Conservation (phyloP, 2,113 vertebrate genomes). For the Canis aureus region DNA sequence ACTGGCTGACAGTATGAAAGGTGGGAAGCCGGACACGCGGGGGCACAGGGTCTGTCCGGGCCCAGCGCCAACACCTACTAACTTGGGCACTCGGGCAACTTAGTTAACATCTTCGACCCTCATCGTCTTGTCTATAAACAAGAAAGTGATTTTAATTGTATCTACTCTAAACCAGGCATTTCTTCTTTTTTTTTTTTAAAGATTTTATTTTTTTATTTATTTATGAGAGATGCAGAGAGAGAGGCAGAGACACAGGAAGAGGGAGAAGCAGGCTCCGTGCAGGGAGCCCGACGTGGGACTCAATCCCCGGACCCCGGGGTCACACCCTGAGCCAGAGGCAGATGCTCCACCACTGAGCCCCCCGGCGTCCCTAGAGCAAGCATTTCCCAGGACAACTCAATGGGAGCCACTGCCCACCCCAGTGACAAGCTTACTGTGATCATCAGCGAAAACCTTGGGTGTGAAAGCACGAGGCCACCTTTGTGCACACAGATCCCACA, state of each 20-base stretch:
- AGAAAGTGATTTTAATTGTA: not conserved
- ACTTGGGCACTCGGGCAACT: not conserved
- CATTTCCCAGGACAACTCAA: not conserved
- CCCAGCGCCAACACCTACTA: not conserved
- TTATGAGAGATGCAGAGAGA: too few relatives aligned
- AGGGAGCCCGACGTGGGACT: too few relatives aligned
- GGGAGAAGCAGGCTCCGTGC: too few relatives aligned
- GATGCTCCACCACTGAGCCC: too few relatives aligned
- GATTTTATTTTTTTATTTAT: too few relatives aligned
- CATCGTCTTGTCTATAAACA: not conserved
- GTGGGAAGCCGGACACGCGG: not conserved
- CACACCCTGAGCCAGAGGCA: too few relatives aligned
- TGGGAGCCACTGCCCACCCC: not conserved
- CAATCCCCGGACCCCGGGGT: too few relatives aligned
- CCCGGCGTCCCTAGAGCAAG: too few relatives aligned
- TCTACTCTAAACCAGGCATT: not conserved
- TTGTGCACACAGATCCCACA: not conserved
- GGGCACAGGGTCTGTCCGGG: not conserved
- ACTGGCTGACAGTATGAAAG: not conserved
- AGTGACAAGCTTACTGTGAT: not conserved
- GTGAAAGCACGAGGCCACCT: not conserved
- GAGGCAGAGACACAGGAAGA: too few relatives aligned
- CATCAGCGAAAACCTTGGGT: not conserved
- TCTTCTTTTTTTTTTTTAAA: not conserved
- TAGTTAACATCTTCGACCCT: not conserved